phyloP scores from a whole-genome alignment of 2,888 invertebrate species.

The Schizaphis graminum region DNA sequence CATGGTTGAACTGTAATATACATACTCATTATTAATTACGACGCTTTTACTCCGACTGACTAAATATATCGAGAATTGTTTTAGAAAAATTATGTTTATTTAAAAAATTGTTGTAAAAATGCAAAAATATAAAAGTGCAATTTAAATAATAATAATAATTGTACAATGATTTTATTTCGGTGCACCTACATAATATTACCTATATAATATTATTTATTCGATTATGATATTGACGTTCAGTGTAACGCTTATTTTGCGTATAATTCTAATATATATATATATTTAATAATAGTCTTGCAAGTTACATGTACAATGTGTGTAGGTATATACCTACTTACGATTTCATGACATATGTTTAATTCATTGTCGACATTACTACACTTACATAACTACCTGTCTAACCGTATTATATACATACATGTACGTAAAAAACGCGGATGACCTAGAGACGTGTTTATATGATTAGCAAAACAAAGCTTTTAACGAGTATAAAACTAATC shows the following conservation, averaged over 20 bases:
- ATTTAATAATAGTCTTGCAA: background rate
- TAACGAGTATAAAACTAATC: background rate
- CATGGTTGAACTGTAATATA: constrained; percentile 59
- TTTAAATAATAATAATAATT: no score
- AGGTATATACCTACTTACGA: background rate
- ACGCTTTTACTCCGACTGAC: background rate
- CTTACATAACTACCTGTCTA: background rate
- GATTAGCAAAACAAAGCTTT: background rate
- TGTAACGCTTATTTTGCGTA: background rate
- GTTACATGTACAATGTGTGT: background rate
- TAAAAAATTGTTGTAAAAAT: background rate
- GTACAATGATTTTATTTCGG: background rate
- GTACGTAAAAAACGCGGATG: background rate
- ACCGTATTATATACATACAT: background rate
- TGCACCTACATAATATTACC: background rate
- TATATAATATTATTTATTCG: background rate
- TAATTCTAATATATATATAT: background rate
- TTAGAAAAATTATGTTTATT: background rate
- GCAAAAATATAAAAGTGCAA: background rate
- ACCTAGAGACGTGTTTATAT: constrained; percentile 8
- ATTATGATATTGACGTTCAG: background rate
- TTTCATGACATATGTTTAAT: constrained; percentile 29
- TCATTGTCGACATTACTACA: constrained; percentile 23
- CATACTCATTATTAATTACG: background rate
- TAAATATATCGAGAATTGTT: background rate